Conservation (phyloP, 1,140 invertebrate species). For the Euglossa dilemma region DNA sequence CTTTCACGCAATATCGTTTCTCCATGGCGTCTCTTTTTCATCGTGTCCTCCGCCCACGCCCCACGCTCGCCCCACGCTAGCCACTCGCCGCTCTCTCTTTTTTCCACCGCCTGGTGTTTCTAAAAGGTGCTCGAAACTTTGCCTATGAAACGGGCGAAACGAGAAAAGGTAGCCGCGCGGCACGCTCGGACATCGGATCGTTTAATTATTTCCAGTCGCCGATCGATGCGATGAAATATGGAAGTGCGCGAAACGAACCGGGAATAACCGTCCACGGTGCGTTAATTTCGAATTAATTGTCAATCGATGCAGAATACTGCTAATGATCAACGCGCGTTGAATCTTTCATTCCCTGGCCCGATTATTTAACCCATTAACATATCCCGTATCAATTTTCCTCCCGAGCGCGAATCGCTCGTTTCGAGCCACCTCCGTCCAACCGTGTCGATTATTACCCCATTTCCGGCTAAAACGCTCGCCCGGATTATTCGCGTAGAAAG, state of each 20-base stretch:
- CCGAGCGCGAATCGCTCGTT: neutral
- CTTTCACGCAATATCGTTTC: constrained; percentile 48
- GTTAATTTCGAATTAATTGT: neutral
- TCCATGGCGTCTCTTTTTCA: constrained; percentile 2
- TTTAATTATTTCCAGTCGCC: neutral
- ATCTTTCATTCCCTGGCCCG: neutral
- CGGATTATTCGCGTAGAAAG: no score
- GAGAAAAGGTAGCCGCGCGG: neutral
- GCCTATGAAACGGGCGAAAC: no score
- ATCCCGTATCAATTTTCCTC: neutral
- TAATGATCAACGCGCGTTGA: neutral
- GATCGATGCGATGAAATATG: neutral
- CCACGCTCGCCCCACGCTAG: neutral
- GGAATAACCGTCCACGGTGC: neutral
- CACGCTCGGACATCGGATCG: neutral
- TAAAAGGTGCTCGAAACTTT: constrained; percentile 15
- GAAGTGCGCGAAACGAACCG: neutral
- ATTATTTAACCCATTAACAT: neutral
- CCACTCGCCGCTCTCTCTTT: neutral
- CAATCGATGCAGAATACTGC: neutral
- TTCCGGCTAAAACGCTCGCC: neutral
- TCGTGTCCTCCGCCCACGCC: neutral
- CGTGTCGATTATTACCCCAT: neutral
- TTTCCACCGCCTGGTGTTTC: neutral
- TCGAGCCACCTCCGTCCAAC: neutral